These are phyloP conservation scores for Lydus trimaculatus DNA, from an alignment of 2,888 invertebrate species.

Conservation along the genomic window DNA sequence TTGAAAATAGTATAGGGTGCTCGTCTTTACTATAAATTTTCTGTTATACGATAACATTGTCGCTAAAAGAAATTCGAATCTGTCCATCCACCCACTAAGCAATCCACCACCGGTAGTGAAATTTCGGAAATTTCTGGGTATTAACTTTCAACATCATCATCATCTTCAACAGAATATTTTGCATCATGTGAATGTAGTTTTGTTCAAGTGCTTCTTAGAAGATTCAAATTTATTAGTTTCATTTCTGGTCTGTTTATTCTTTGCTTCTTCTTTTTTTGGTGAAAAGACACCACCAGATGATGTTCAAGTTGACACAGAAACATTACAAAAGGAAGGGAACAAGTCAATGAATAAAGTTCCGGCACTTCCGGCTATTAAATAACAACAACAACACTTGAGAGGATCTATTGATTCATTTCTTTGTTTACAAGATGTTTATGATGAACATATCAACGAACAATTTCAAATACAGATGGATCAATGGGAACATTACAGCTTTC, in stretches of 20 bases:
- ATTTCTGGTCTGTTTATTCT: not conserved
- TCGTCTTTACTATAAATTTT: not conserved
- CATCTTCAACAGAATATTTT: not conserved
- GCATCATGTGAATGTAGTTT: not conserved
- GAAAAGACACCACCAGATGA: not conserved
- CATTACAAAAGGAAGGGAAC: not conserved
- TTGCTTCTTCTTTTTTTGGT: not conserved
- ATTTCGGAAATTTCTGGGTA: not conserved
- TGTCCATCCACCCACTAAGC: no score
- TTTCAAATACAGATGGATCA: no score
- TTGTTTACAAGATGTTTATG: not conserved
- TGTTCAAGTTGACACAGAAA: not conserved
- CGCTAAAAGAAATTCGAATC: not conserved
- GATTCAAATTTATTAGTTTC: conserved; percentile 1
- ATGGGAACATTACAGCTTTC: no score
- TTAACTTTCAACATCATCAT: not conserved
- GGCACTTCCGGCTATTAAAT: conserved; percentile 2
- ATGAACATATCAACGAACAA: not conserved
- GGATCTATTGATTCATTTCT: not conserved
- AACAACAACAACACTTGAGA: not conserved
- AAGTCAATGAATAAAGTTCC: conserved; percentile 4
- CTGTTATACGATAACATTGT: not conserved
- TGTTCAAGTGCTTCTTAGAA: conserved; percentile 1
- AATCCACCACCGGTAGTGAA: not conserved
- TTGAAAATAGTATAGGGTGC: not conserved